Conservation (phyloP, 1,140 invertebrate species). For the Polyergus mexicanus region DNA sequence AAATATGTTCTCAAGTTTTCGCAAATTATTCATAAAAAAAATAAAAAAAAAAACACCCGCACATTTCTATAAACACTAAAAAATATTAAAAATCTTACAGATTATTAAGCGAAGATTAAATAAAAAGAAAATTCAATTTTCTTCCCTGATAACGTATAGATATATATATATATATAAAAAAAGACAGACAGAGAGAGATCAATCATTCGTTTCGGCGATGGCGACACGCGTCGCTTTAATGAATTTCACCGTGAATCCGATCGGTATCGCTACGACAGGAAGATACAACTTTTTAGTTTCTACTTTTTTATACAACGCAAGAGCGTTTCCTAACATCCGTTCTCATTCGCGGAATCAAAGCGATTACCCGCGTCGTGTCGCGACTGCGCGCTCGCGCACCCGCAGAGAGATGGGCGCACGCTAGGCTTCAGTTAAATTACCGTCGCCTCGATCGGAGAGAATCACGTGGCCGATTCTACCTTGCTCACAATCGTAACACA, state of each 20-base stretch:
- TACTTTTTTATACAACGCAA: constrained; percentile 81
- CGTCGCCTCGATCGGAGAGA: constrained; percentile 56
- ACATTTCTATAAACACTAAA: no score
- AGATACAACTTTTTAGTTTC: constrained; percentile 83
- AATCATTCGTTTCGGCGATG: constrained; percentile 24
- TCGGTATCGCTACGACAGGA: constrained; percentile 72
- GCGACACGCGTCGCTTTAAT: constrained; percentile 51
- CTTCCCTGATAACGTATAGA: not conserved
- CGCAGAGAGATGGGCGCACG: constrained; percentile 50
- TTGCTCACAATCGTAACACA: constrained; percentile 42
- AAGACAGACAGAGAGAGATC: not conserved
- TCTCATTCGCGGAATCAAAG: constrained; percentile 84
- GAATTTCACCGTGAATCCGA: constrained; percentile 74
- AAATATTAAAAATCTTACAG: no score
- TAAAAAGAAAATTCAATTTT: not conserved
- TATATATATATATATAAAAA: no score
- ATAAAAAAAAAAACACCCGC: no score
- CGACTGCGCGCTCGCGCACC: constrained; percentile 56
- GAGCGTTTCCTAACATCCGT: constrained; percentile 84
- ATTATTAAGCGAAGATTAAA: not conserved
- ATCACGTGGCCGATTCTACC: constrained; percentile 46
- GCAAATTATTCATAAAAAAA: no score
- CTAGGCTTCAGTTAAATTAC: constrained; percentile 65
- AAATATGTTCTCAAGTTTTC: not conserved
- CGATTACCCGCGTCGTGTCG: constrained; percentile 81